Evolutionary conservation across 2,113 vertebrate species (phyloP).

Genomic region (Gulo gulo): DNA sequence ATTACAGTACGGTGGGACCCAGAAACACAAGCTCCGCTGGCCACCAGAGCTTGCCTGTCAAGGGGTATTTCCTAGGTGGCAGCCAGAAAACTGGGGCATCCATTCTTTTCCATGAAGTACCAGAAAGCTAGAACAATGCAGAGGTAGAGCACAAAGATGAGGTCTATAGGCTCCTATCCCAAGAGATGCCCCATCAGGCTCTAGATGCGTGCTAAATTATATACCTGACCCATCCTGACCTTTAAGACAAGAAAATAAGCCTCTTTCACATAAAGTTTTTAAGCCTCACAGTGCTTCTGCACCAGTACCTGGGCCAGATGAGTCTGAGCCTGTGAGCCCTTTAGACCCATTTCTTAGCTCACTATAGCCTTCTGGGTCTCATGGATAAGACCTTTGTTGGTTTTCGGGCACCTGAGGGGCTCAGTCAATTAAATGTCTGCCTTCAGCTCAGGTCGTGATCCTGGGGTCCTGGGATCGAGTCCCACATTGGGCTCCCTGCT

Average conservation of each 20-base stretch:
- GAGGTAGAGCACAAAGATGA: neutral
- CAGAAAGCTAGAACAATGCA: neutral
- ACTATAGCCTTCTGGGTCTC: neutral
- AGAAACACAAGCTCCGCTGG: neutral
- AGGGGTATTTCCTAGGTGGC: neutral
- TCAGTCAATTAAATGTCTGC: too few relatives aligned
- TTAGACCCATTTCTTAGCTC: neutral
- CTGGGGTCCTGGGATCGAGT: too few relatives aligned
- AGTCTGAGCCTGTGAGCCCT: neutral
- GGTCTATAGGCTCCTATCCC: accelerated
- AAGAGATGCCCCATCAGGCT: neutral
- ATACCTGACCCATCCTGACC: too few relatives aligned
- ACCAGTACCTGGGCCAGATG: neutral
- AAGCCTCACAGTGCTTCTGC: neutral
- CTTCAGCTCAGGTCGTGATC: too few relatives aligned
- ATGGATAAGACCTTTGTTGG: neutral
- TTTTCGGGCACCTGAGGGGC: neutral
- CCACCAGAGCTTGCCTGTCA: neutral
- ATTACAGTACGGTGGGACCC: neutral
- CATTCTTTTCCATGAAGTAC: neutral
- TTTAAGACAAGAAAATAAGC: neutral
- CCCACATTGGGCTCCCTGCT: too few relatives aligned
- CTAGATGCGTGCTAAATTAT: neutral
- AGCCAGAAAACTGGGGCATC: neutral
- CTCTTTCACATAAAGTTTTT: neutral